Evolutionary conservation across 1,140 invertebrate genomes (phyloP).

Genomic region (Zaprionus vittiger): DNA sequence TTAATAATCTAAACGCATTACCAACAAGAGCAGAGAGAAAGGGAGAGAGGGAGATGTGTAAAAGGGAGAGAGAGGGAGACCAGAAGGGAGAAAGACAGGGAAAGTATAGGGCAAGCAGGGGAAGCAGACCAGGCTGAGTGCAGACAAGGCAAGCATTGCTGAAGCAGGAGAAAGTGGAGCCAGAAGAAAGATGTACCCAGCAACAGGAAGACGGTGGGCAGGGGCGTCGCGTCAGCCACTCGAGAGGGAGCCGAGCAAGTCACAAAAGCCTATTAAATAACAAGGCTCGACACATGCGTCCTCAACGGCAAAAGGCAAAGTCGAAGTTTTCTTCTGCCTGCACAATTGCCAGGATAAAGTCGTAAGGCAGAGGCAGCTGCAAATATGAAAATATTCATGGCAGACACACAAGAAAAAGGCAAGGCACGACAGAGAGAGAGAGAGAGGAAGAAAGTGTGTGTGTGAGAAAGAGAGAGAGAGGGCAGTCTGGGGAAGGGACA

Average conservation of each 20-base stretch:
- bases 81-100: neutral
- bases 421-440: constrained; percentile 23
- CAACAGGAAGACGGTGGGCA: neutral
- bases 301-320: constrained; percentile 37
- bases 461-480: constrained; percentile 4
- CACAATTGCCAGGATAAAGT: constrained; percentile 73
- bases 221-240: constrained; percentile 22
- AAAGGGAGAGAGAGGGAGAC: neutral
- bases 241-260: constrained; percentile 41
- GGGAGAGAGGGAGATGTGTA: neutral
- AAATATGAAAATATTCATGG: constrained; percentile 80
- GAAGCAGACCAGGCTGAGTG: constrained; percentile 1
- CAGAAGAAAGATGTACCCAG: neutral
- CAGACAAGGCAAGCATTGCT: constrained; percentile 31
- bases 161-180: neutral
- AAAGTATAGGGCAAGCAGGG: neutral
- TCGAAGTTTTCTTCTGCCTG: constrained; percentile 58
- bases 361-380: constrained; percentile 36
- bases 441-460: neutral
- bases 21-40: constrained; percentile 51
- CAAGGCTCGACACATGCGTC: constrained; percentile 73
- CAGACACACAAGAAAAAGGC: constrained; percentile 17
- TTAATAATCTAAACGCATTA: constrained; percentile 81
- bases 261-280: constrained; percentile 82
- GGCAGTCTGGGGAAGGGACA: constrained; percentile 21